Evolutionary conservation across 2,797 vertebrate species (phyloP).

Genomic region (Malurus splendens): DNA sequence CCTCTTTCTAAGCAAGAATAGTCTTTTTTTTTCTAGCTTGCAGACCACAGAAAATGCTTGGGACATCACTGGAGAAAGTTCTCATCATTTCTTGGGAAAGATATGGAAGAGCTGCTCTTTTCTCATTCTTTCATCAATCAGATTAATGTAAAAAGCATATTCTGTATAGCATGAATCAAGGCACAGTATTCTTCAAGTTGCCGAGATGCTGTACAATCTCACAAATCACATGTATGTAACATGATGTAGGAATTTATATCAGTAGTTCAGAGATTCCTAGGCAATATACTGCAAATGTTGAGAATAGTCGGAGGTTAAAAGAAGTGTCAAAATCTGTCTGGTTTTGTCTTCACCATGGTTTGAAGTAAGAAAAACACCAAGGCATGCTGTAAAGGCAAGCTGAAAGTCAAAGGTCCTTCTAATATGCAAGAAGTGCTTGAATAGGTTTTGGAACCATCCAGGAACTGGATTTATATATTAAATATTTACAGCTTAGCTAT

Average conservation of each 20-base stretch:
- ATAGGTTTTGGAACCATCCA: neutral
- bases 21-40: neutral
- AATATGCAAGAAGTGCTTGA: neutral
- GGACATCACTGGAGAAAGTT: neutral
- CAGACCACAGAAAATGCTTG: neutral
- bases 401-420: neutral
- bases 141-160: neutral
- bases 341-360: neutral
- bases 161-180: neutral
- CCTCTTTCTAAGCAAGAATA: neutral
- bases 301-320: neutral
- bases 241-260: neutral
- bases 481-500: neutral
- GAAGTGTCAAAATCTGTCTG: neutral
- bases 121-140: neutral
- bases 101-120: neutral
- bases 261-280: neutral
- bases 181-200: neutral
- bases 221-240: neutral
- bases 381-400: neutral
- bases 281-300: conserved; percentile 35
- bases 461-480: neutral
- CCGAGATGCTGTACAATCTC: neutral
- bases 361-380: neutral
- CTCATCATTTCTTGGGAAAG: neutral